Base-by-base conservation (phyloP, 2,888 invertebrate species). In the Scaptomyza cyrtandrae region DNA sequence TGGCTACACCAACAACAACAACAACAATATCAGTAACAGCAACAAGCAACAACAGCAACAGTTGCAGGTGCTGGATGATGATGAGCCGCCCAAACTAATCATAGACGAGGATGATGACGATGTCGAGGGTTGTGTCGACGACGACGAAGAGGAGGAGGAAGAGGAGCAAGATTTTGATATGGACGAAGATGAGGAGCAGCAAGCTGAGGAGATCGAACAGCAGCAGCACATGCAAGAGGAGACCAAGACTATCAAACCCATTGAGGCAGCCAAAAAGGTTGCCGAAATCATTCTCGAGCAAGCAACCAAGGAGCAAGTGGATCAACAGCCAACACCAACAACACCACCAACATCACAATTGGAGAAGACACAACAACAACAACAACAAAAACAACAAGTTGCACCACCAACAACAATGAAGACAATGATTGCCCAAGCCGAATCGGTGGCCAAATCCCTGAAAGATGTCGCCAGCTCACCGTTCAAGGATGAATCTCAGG, bases 261-360 rank as follows among this genome's bases (percentile, higher is more conserved):
- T 71, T 29, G 86, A 89, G 53, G 86, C 84, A 1, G 94, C 94
- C 29, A 94, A 94, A 60, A 93, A 94, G 71, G 93, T 93, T 2
- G 94, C 94, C 1, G 93, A 94, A 31, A 94, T 94, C 82, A 94
- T 94, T 53, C 88, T 94, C 6, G 93, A 94, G 90, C 91, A 94
- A 92, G 78, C 93, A 89, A 72, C 93, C 50, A 91, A 91, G 65
- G 90, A 91, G 87, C n/a, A 79, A 72, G 43, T 52, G n/a, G 7
- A 63, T 11, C 16, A 39, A 1, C 37, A 39, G 14, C 49, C 49
- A 14, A 7, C 39, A 7, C 16, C 14, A 41, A 16, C 41, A 16
- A 35, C 43, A 7, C 2, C 11, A n/a, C 33, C 41, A 16, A 24
- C 43, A 7, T 2, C 11, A n/a, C 19, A 39, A 13, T 5, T 29